These are phyloP conservation scores for Germaria angustata DNA, from an alignment of 2,888 invertebrate species.

Conservation along the genomic window DNA sequence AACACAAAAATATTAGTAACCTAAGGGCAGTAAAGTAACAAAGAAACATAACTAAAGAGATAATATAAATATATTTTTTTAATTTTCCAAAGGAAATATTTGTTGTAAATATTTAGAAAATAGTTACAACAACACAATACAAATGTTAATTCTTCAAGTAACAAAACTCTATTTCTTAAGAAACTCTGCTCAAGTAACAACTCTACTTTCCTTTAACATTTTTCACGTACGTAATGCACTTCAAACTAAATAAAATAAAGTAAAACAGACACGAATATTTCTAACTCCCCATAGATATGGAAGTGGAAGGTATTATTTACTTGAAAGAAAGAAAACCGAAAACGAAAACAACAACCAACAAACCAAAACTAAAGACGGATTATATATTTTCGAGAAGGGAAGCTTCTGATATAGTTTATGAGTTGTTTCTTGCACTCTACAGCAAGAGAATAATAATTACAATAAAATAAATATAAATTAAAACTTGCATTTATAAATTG, in stretches of 20 bases:
- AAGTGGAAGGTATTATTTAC: slow-evolving; percentile 2
- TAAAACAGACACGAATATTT: slow-evolving; percentile 13
- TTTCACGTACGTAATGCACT: not conserved
- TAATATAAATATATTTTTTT: not conserved
- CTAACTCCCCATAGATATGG: slow-evolving; percentile 23
- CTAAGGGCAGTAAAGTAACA: not conserved
- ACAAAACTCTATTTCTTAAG: slow-evolving; percentile 26
- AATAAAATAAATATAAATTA: no score
- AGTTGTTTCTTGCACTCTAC: no score
- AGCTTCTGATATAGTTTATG: no score
- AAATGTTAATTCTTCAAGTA: slow-evolving; percentile 46
- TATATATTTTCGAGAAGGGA: not conserved
- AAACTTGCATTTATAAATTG: no score
- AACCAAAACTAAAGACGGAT: slow-evolving; percentile 9
- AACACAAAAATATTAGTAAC: not conserved
- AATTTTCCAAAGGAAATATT: not conserved
- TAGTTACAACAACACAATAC: slow-evolving; percentile 20
- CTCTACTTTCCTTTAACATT: not conserved
- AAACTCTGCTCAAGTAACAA: not conserved
- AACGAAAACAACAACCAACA: no score
- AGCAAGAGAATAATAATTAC: no score
- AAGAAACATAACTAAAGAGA: slow-evolving; percentile 5
- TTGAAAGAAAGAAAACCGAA: not conserved
- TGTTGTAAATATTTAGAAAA: slow-evolving; percentile 30
- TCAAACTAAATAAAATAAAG: slow-evolving; percentile 21